A percentile compares a stretch with the other conserved stretches of the same genome.
phyloP scores from a whole-genome alignment of 2,888 invertebrate species.

The Oscheius myriophilus region DNA sequence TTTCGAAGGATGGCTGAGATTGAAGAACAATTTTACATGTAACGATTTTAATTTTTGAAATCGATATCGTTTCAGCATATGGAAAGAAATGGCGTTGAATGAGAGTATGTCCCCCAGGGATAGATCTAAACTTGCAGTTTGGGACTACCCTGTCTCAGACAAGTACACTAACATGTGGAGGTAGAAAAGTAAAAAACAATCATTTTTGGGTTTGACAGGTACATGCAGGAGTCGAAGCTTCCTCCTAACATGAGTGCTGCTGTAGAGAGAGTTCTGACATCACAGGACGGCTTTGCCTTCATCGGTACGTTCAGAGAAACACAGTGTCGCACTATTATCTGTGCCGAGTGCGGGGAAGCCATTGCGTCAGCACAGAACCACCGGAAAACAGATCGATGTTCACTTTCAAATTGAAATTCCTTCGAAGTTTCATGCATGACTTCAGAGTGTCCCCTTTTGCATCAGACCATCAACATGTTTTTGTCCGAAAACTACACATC shows the following conservation, averaged over 20 bases:
- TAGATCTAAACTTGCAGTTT: constrained; percentile 91
- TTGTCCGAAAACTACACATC: neutral
- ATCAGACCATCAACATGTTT: no score
- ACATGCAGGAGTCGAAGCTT: constrained; percentile 78
- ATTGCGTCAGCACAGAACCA: no score
- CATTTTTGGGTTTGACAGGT: constrained; percentile 23
- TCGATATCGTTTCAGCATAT: constrained; percentile 78
- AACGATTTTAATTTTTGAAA: constrained; percentile 69
- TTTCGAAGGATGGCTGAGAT: constrained; percentile 95
- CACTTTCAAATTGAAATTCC: neutral
- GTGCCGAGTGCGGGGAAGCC: no score
- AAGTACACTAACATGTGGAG: constrained; percentile 99
- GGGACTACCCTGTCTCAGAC: constrained; percentile 98
- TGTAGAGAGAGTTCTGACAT: constrained; percentile 78
- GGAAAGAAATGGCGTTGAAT: constrained; percentile 97
- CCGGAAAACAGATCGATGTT: no score
- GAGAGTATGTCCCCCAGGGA: constrained; percentile 89
- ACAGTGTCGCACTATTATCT: no score
- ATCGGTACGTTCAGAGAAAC: constrained; percentile 74
- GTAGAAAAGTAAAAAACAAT: constrained; percentile 75
- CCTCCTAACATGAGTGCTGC: constrained; percentile 85
- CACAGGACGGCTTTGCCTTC: constrained; percentile 85
- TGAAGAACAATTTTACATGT: constrained; percentile 93
- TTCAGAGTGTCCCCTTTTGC: no score
- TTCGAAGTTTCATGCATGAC: no score